Conservation (phyloP, 2,797 vertebrate species). For the Diglossa cyanea region DNA sequence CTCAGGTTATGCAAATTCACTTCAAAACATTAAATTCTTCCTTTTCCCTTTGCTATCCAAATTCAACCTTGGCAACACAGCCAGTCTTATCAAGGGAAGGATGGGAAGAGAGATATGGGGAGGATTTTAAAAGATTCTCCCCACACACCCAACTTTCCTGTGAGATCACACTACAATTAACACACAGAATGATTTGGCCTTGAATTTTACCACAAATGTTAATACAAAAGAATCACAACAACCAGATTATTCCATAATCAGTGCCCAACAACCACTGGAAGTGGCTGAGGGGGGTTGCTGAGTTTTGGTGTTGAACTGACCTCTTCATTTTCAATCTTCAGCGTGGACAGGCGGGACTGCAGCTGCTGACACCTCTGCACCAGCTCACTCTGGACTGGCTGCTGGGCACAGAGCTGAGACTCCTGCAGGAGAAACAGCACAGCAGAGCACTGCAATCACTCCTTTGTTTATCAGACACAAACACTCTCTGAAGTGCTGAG, state of each 20-base stretch:
- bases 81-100: not conserved
- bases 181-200: rapidly evolving
- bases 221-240: not conserved
- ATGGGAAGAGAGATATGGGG: not conserved
- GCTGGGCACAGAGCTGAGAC: slow-evolving; percentile 90
- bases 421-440: slow-evolving; percentile 75
- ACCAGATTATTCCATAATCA: not conserved
- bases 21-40: not conserved
- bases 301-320: slow-evolving; percentile 63
- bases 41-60: not conserved
- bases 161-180: not conserved
- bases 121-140: not conserved
- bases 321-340: slow-evolving; percentile 97
- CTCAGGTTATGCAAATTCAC: not conserved
- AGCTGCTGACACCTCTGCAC: slow-evolving; percentile 93
- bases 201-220: not conserved
- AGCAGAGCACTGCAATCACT: not conserved
- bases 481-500: not conserved
- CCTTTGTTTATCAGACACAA: not conserved
- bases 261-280: not conserved
- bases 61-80: not conserved
- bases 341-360: slow-evolving; percentile 90
- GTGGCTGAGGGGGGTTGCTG: not conserved
- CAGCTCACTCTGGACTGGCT: slow-evolving; percentile 88
- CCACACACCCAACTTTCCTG: rapidly evolving